Base-by-base conservation (phyloP, 2,888 invertebrate genomes). In the Himalopsyche anomala region DNA sequence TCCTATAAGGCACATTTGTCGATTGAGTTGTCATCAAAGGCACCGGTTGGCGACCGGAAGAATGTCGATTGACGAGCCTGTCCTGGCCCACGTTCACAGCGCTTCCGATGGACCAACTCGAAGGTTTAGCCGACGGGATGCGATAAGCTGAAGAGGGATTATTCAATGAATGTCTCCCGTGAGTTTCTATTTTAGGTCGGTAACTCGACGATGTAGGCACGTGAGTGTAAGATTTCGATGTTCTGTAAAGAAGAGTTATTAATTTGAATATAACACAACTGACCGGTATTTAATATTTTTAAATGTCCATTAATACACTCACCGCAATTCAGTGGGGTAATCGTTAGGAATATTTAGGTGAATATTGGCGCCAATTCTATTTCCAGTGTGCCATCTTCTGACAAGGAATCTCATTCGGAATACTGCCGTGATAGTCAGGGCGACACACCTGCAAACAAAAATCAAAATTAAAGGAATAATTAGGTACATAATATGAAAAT, bases 361-460 rank as follows among this genome's bases (percentile, higher is more conserved):
- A 81, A 88, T 87, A 55, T 93, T 93, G 80, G 93, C 92, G 6
- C 94, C 94, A 84, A 94, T 92, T 84, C 94, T 91, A 89, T 93
- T 93, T 2, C 95, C 95, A 4, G 93, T 94, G 87, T 93, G 93
- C 95, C 95, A 95, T 69, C 95, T 92, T 84, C 92, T 91, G 4
- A 95, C 94, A 88, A 96, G 91, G 91, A 93, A 95, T 89, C 95
- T 95, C 95, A 96, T 95, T 85, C 96, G 92, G 69, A 93, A 91
- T 82, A 95, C 92, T 69, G 95, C 94, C 62, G 95, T 92, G 5
- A 95, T 91, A 17, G 93, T 92, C 84, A 94, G 90, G 5, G 92
- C 95, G 0, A 92, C 93, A 88, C 94, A 92, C 89, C 95, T 95
- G 89, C 90, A 92, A 89, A 28, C 36, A 38, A 11, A 87, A 82